phyloP scores from a whole-genome alignment of 2,888 invertebrate species.

The Macrophya annulata region DNA sequence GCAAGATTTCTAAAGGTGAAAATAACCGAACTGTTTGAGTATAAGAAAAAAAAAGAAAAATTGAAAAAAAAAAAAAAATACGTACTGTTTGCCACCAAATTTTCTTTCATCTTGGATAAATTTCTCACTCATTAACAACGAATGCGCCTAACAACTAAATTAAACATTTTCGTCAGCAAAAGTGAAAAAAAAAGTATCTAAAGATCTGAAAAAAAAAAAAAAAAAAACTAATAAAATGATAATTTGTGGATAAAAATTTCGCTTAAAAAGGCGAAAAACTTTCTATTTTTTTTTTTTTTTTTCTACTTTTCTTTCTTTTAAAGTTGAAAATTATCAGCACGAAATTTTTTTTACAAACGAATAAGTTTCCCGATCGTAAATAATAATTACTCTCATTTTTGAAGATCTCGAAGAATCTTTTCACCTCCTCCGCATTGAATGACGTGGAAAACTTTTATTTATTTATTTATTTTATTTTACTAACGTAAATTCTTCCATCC shows the following conservation, averaged over 20 bases:
- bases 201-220: no score
- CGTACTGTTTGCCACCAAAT: not conserved
- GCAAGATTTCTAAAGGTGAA: slow-evolving; percentile 21
- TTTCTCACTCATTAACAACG: slow-evolving; percentile 5
- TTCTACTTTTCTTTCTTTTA: not conserved
- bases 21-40: slow-evolving; percentile 5
- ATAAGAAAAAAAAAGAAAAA: not conserved
- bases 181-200: not conserved
- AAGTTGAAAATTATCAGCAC: not conserved
- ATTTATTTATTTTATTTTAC: not conserved
- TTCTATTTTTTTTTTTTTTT: not conserved
- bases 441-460: not conserved
- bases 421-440: not conserved
- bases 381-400: not conserved
- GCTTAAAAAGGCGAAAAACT: not conserved
- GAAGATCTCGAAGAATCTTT: not conserved
- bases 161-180: not conserved
- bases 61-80: not conserved
- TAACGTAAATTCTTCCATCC: not conserved
- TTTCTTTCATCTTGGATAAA: not conserved
- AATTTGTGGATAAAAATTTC: not conserved
- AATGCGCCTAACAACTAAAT: not conserved
- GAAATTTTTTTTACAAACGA: not conserved
- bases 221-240: no score
- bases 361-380: not conserved